Evolutionary conservation across 53 echinoderm and acorn worm genomes (phyloP).

Genomic region (Crossaster papposus): DNA sequence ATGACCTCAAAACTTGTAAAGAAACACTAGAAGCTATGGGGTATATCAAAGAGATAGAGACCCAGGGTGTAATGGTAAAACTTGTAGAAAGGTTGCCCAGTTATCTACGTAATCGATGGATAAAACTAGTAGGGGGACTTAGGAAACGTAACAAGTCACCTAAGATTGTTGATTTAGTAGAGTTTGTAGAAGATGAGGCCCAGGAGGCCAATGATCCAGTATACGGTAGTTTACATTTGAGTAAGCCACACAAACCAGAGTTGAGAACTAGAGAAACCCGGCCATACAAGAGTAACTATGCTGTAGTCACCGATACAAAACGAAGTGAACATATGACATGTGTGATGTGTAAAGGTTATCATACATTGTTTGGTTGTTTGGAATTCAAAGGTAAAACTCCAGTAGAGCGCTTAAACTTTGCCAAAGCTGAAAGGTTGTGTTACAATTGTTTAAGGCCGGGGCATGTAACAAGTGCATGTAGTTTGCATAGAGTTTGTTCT

Average conservation of each 20-base stretch:
- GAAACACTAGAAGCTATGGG: slow-evolving; percentile 60
- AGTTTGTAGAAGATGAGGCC: slow-evolving; percentile 46
- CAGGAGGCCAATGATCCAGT: slow-evolving; percentile 62
- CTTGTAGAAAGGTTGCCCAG: slow-evolving; percentile 51
- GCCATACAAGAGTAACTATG: not conserved
- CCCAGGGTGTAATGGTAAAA: slow-evolving; percentile 44
- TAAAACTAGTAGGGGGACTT: slow-evolving; percentile 32
- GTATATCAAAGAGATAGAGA: slow-evolving; percentile 26
- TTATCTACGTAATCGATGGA: slow-evolving; percentile 51
- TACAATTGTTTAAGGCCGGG: slow-evolving; percentile 54
- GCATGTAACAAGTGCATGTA: slow-evolving; percentile 32
- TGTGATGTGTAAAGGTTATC: too few species aligned
- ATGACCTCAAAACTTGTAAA: slow-evolving; percentile 47
- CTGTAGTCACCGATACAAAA: too few species aligned
- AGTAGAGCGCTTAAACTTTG: slow-evolving; percentile 21
- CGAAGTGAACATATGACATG: too few species aligned
- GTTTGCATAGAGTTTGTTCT: slow-evolving; percentile 18
- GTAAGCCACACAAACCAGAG: slow-evolving; percentile 9
- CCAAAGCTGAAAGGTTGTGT: slow-evolving; percentile 38
- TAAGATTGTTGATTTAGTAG: slow-evolving; percentile 49
- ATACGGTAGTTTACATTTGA: slow-evolving; percentile 42
- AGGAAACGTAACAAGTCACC: slow-evolving; percentile 36
- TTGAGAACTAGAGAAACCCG: not conserved
- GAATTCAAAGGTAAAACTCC: slow-evolving; percentile 44
- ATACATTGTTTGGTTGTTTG: slow-evolving; percentile 38